A percentile compares a stretch with the other conserved stretches of the same genome.
These are phyloP conservation scores for Myotis pilosus DNA, from an alignment of 2,797 vertebrate genomes.

Conservation along the genomic window DNA sequence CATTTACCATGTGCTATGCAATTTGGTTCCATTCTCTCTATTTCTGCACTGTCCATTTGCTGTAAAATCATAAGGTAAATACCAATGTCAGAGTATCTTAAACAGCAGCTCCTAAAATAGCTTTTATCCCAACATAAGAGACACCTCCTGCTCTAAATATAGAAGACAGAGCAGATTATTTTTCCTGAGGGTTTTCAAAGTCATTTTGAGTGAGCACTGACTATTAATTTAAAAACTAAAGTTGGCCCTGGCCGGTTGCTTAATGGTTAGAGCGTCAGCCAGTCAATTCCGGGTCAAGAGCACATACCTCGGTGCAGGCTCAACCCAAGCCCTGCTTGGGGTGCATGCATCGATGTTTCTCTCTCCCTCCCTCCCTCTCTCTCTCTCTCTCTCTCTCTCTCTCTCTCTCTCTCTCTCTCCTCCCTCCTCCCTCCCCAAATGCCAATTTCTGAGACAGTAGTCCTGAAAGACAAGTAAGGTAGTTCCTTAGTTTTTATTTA, in stretches of 20 bases:
- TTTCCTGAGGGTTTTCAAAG: conserved; percentile 34
- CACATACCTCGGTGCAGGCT: no score
- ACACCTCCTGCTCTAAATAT: neutral
- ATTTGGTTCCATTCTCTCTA: neutral
- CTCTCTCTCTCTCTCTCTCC: no score
- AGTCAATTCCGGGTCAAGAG: no score
- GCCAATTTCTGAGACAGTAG: neutral
- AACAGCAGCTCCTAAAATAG: neutral
- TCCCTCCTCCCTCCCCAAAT: neutral
- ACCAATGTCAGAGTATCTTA: neutral
- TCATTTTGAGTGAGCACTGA: neutral
- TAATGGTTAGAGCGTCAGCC: no score
- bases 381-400: no score
- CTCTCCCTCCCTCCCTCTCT: no score
- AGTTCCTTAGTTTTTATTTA: neutral
- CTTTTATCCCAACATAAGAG: neutral
- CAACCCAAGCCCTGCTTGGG: no score
- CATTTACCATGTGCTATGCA: neutral
- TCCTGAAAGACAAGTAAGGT: neutral
- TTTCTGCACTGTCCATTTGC: neutral
- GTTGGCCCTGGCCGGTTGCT: no score
- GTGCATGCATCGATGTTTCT: no score
- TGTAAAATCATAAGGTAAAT: neutral
- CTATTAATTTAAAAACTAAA: conserved; percentile 20
- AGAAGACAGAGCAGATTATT: neutral